Conservation (phyloP, 2,113 vertebrate genomes). For the Mystacornis crossleyi region DNA sequence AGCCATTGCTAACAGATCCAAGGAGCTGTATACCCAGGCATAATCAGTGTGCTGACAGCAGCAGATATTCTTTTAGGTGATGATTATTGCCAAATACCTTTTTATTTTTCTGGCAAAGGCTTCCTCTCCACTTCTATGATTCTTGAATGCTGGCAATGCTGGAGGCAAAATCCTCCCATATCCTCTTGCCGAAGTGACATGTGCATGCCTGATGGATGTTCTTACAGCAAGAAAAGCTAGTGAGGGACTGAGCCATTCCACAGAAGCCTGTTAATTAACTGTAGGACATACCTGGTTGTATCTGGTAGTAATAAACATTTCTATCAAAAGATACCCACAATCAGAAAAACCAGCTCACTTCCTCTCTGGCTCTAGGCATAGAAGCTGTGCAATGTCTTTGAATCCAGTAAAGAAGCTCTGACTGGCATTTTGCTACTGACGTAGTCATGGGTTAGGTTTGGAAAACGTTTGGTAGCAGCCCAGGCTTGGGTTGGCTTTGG, state of each 20-base stretch:
- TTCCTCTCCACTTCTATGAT: not conserved
- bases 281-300: not conserved
- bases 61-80: not conserved
- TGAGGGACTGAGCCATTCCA: conserved; percentile 10
- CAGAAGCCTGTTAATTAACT: conserved; percentile 48
- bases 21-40: not conserved
- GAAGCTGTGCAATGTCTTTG: not conserved
- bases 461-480: not conserved
- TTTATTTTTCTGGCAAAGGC: not conserved
- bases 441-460: conserved; percentile 18
- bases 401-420: conserved; percentile 4
- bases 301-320: not conserved
- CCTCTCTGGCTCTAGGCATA: not conserved
- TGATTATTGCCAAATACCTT: not conserved
- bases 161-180: not conserved
- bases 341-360: not conserved
- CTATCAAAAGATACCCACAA: not conserved
- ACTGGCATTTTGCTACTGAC: not conserved
- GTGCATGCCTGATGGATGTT: not conserved
- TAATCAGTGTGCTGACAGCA: not conserved
- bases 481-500: not conserved
- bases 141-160: not conserved
- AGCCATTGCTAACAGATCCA: not conserved
- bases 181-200: not conserved
- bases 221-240: not conserved